Base-by-base conservation (phyloP, 1,140 invertebrate genomes). In the Diabrotica undecimpunctata region DNA sequence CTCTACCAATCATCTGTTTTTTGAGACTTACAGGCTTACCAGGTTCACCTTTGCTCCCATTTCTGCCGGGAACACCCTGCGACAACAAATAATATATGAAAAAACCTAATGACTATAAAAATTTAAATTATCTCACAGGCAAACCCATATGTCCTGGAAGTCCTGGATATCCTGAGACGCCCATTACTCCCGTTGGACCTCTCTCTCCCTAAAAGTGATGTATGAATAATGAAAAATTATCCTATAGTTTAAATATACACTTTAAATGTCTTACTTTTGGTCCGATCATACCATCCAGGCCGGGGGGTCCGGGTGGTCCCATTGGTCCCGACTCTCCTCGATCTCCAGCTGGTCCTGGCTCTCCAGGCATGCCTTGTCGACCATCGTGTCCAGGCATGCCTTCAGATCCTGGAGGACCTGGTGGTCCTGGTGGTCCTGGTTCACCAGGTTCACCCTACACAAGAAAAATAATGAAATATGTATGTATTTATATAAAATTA, bases 371-470 rank as follows among this genome's bases (percentile, higher is more conserved):
- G 62, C 91, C 92, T 70, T 86, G 83, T 70, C 91, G 84, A 46
- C 94, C 93, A 77, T 95, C 90, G 74, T 88, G 87, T 37, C 94
- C 94, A 8, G 93, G 86, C 39, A 90, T 78, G 52, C 92, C 92
- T 71, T 89, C 86, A 12, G 84, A 79, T 53, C 93, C 94, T 63
- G 84, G 82, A 13, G 90, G 88, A 35, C 94, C 94, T 10, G 90
- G 84, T 52, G 92, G 89, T 56, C 94, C 94, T 9, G 92, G 91
- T 35, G 92, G 92, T 50, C 94, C 94, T 12, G 93, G 91, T 78
- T 95, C 89, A 56, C 93, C 92, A 58, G 94, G 91, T 79, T 96
- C 92, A 53, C 94, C 94, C 93, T 96, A 74, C 5, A 63, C 11
- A 64, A 14, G 41, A 13, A 54, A 54, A n/a, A 9, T n/a, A 9